Percentiles rank a stretch among this genome's conserved stretches.
These are phyloP conservation scores for Babylonia areolata DNA, from an alignment of 1,140 invertebrate genomes.

Conservation along the genomic window DNA sequence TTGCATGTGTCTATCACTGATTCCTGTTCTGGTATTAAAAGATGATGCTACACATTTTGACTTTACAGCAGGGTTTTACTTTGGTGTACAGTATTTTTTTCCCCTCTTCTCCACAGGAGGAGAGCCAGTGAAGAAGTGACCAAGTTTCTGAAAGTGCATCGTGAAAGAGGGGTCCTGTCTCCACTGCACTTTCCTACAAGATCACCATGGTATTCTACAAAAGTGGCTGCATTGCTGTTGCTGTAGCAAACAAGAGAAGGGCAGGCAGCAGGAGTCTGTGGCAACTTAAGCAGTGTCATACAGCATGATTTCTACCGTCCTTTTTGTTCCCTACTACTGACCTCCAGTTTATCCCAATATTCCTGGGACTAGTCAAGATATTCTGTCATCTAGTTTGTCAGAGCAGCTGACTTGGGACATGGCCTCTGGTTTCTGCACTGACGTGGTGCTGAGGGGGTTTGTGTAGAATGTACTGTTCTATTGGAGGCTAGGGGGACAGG, in stretches of 20 bases:
- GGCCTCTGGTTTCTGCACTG: neutral
- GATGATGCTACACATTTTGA: no score
- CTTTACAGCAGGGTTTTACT: no score
- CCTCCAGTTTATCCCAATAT: neutral
- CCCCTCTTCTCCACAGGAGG: neutral
- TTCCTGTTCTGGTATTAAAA: no score
- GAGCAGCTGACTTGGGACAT: neutral
- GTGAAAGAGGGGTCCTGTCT: neutral
- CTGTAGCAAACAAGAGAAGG: neutral
- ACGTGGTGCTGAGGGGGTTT: neutral
- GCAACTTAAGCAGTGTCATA: neutral
- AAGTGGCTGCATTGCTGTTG: neutral
- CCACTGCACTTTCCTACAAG: neutral
- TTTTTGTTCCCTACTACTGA: neutral
- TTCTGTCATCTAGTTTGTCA: neutral
- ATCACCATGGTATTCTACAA: neutral
- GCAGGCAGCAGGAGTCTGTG: neutral
- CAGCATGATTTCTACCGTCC: neutral
- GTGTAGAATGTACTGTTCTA: neutral
- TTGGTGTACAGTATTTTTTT: neutral
- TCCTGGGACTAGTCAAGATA: neutral
- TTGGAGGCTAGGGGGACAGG: neutral
- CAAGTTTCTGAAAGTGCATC: constrained; percentile 2
- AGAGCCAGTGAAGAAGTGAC: neutral
- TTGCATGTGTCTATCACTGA: no score